Conservation (phyloP, 2,888 invertebrate genomes). For the Heliconius ismenius region DNA sequence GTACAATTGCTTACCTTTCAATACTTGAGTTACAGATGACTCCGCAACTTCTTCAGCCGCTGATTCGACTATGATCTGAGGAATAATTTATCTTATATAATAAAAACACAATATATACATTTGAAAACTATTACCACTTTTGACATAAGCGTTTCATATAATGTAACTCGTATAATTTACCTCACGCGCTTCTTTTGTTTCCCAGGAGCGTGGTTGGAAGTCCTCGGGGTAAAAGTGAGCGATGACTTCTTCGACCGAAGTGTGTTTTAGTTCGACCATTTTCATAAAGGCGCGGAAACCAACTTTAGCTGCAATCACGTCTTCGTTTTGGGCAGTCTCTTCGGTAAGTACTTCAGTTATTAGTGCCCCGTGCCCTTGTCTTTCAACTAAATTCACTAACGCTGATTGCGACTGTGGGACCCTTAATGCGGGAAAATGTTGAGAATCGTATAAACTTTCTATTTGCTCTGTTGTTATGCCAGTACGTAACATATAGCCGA, state of each 20-base stretch:
- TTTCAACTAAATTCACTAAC: constrained; percentile 90
- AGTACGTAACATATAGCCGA: constrained; percentile 88
- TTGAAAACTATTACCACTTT: not conserved
- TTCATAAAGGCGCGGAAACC: constrained; percentile 93
- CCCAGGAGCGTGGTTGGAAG: constrained; percentile 91
- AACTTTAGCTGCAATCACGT: constrained; percentile 88
- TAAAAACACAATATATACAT: not conserved
- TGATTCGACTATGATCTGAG: constrained; percentile 64
- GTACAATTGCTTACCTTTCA: constrained; percentile 57
- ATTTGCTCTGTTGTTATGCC: constrained; percentile 90
- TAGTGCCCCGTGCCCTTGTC: constrained; percentile 90
- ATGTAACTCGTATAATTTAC: constrained; percentile 57
- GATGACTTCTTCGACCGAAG: constrained; percentile 91
- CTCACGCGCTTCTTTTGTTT: constrained; percentile 86
- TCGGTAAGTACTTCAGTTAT: constrained; percentile 91
- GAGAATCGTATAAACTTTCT: constrained; percentile 88
- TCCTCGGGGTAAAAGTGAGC: constrained; percentile 91
- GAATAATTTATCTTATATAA: constrained; percentile 42
- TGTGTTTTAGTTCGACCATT: constrained; percentile 91
- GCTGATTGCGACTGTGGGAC: constrained; percentile 93
- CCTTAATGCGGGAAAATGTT: constrained; percentile 89
- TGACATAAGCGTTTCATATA: not conserved
- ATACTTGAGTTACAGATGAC: constrained; percentile 57
- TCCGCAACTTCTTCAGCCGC: constrained; percentile 60
- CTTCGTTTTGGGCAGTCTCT: constrained; percentile 89